Conservation (phyloP, 2,797 vertebrate genomes). For the Staurois parvus region DNA sequence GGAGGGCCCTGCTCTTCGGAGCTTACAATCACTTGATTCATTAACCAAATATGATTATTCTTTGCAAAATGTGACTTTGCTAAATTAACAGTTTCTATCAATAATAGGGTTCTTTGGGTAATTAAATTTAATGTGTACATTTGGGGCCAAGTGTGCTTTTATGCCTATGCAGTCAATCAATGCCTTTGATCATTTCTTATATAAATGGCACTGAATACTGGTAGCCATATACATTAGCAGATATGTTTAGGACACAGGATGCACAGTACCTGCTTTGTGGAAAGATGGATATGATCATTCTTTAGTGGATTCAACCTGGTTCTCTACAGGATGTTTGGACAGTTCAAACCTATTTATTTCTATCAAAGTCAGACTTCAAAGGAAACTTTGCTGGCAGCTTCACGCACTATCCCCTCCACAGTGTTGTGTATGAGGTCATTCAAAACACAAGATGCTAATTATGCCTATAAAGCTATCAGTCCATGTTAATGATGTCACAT, state of each 20-base stretch:
- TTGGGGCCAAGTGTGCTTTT: too few relatives aligned
- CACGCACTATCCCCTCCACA: background rate
- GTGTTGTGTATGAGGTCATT: slow-evolving; percentile 28
- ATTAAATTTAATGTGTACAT: too few relatives aligned
- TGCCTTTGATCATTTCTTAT: too few relatives aligned
- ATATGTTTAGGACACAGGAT: too few relatives aligned
- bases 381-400: background rate
- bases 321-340: slow-evolving; percentile 12
- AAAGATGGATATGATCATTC: background rate
- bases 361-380: background rate
- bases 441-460: slow-evolving; percentile 9
- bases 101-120: too few relatives aligned
- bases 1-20: too few relatives aligned
- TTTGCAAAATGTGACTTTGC: too few relatives aligned
- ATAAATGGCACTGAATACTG: background rate
- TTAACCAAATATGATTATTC: too few relatives aligned
- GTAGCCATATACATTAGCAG: background rate
- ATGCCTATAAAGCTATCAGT: background rate
- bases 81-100: too few relatives aligned
- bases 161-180: too few relatives aligned
- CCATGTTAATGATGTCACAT: slow-evolving; percentile 37
- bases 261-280: background rate
- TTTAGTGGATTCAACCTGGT: background rate
- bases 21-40: too few relatives aligned
- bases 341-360: background rate